Base-by-base conservation (phyloP, 1,140 invertebrate genomes). In the Apis laboriosa region DNA sequence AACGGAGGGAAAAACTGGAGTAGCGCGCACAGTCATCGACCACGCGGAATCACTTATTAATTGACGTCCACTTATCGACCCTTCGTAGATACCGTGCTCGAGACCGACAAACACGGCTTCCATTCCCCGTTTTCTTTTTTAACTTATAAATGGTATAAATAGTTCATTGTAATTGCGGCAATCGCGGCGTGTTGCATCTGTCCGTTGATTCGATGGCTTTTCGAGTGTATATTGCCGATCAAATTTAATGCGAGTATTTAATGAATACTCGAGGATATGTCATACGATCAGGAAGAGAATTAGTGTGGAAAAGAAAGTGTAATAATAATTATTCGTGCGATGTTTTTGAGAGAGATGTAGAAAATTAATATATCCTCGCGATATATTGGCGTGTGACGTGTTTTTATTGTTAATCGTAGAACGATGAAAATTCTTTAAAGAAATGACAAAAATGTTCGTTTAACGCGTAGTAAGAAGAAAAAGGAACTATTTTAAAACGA, bases 21-120 rank as follows among this genome's bases (percentile, higher is more conserved):
- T 75, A 61, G 58, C 73, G 34, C n/a, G 34, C n/a, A 24, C 49
- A 66, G 21, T 76, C 60, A 53, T 76, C 74, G 74, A 67, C 61
- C 63, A 66, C 34, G 75, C 51, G 51, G 63, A 43, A 66, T 77
- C 75, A 43, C 21, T 66, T 76, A 77, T 77, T 66, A 77, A 64
- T 77, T 61, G 73, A 75, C 75, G 75, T 77, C 28, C 51, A 77
- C 61, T 77, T 66, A 66, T 77, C 51, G 51, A 77, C 63, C 58
- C 73, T 77, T 53, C 24, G 49, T 43, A 66, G 51, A 77, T 77
- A 77, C 15, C 75, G 75, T 24, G 24, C 12, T 49, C 43, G 12
- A 63, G 43, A 34, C 74, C 74, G 49, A 53, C 24, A 76, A 76
- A 66, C 75, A 77, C 63, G 51, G 28, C 56, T 75, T 61, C 28